Base-by-base conservation (phyloP, 1,140 invertebrate genomes). In the Drosophila bifasciata region DNA sequence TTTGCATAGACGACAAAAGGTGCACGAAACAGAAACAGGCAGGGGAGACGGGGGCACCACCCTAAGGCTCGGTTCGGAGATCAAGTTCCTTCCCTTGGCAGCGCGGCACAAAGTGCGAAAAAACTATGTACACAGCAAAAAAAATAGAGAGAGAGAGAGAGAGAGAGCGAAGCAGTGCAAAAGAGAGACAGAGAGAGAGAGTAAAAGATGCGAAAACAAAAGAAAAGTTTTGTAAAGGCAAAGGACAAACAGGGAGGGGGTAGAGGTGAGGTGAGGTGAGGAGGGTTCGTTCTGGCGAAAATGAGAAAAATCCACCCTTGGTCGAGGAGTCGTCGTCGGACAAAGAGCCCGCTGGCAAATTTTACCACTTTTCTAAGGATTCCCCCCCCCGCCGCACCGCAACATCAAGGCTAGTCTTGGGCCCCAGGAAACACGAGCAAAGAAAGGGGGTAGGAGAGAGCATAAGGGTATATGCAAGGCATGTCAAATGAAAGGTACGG, bases 281-380 rank as follows among this genome's bases (percentile, higher is more conserved):
- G 48, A 59, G 28, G 39, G 60, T 39, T 52, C 39, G 74, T 53
- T 59, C 48, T 72, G 53, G 58, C 79, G 16, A 39, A 74, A 48
- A 52, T 53, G 55, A 61, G 55, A 45, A 46, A 63, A 73, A 86
- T 86, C 81, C 77, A 85, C 81, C 81, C 81, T 76, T 86, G 67
- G 63, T 67, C 64, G 40, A 46, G n/a, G n/a, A n/a, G 16, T 7
- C 48, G 39, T 16, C 40, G 28, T 52, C 39, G 53, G 44, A 46
- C 53, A 57, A 64, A 55, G 44, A 62, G 80, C 72, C 72, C 80
- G 55, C 64, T 56, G 83, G 81, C 73, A 75, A 75, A 81, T 78
- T 85, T 88, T 88, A 81, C 83, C 81, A 85, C 81, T 88, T 85
- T 86, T 86, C 44, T 86, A 86, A 88, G 81, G 81, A 86, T 88